These are phyloP conservation scores for Trachops cirrhosus DNA, from an alignment of 2,797 vertebrate genomes.

Conservation along the genomic window DNA sequence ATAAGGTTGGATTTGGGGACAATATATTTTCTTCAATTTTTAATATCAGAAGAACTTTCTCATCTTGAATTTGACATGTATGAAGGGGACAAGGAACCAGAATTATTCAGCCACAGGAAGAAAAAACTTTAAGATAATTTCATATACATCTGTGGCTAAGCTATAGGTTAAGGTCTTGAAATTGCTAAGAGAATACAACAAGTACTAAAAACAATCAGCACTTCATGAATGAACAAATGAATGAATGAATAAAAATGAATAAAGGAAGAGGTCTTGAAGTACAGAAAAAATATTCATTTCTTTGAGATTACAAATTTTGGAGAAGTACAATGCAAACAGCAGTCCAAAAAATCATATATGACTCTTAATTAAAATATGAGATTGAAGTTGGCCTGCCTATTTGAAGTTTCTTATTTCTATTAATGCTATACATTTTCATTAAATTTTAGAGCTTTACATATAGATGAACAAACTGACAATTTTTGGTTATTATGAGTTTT, in stretches of 20 bases:
- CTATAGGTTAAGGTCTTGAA: conserved; percentile 20
- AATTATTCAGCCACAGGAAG: conserved; percentile 13
- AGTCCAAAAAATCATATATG: not conserved
- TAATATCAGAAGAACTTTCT: not conserved
- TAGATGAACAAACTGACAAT: not conserved
- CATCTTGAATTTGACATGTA: conserved; percentile 16
- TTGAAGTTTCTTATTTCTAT: not conserved
- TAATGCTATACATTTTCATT: not conserved
- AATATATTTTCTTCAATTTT: conserved; percentile 12
- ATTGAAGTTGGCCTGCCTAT: not conserved
- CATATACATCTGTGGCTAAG: not conserved
- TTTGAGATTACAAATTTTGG: not conserved
- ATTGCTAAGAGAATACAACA: not conserved
- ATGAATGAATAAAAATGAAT: not conserved
- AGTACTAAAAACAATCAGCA: not conserved
- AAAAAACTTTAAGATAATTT: conserved; percentile 26
- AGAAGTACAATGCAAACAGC: not conserved
- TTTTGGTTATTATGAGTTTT: not conserved
- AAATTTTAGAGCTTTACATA: not conserved
- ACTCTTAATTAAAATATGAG: conserved; percentile 9
- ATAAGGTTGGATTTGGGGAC: not conserved
- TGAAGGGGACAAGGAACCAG: not conserved
- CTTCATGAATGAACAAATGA: not conserved
- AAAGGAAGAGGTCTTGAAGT: not conserved
- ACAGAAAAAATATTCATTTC: not conserved